Percentiles rank a stretch among this genome's conserved stretches.
Evolutionary conservation across 2,797 vertebrate genomes (phyloP).

Genomic region (Prionace glauca): DNA sequence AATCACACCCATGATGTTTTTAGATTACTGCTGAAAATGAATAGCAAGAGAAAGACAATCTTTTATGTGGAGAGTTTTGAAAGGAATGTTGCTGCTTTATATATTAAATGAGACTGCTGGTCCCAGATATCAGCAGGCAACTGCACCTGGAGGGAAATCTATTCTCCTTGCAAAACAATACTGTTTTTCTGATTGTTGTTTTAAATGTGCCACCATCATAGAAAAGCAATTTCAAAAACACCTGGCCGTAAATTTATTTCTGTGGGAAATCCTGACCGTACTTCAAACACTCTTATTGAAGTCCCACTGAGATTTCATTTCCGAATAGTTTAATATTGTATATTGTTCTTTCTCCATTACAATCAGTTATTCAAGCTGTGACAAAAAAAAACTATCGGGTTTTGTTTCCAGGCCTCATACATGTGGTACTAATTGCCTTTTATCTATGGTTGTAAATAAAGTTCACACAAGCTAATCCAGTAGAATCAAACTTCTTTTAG

Average conservation of each 20-base stretch:
- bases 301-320: slow-evolving; percentile 13
- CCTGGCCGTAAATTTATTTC: neutral
- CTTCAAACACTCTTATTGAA: slow-evolving; percentile 9
- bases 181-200: neutral
- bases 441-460: neutral
- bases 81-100: neutral
- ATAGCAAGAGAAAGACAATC: neutral
- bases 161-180: neutral
- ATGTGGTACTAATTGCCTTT: neutral
- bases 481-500: neutral
- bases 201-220: neutral
- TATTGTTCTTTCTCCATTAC: neutral
- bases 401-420: neutral
- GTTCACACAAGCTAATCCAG: neutral
- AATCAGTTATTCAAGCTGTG: neutral
- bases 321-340: neutral
- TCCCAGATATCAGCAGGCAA: neutral
- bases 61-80: too few species aligned
- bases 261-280: neutral
- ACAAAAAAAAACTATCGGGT: too few species aligned
- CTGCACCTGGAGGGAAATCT: too few species aligned
- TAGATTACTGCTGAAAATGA: neutral
- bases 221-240: slow-evolving; percentile 20
- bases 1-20: neutral
- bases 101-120: neutral